Evolutionary conservation across 2,888 invertebrate species (phyloP), one percentile per base, ranked within the genome.

Genomic region (Drosophila picticornis): DNA sequence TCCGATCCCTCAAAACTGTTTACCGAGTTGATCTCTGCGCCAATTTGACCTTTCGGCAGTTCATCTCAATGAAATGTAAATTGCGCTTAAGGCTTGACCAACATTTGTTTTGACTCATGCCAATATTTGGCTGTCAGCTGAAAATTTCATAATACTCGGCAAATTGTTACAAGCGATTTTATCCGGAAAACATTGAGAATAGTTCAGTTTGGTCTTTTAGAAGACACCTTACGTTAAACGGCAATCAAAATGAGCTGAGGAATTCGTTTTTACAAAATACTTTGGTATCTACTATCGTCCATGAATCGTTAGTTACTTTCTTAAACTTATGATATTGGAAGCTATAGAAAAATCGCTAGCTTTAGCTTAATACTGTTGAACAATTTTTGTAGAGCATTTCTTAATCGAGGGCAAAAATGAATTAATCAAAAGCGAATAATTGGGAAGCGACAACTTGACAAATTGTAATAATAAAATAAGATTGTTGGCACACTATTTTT

Each of bases 401-500:
- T 43, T 27, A 63, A 40, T 65, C 16, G 53, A 67, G 36, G 63
- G 75, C 70, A 72, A 52, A 58, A 61, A n/a, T 43, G n/a, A 65
- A 61, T 51, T 67, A 78, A 78, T 78, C 78, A 78, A 78, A 79
- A 66, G 34, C 4, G 52, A 56, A n/a, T 56, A 56, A 66, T 29
- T 34, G 25, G 29, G 50, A 55, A n/a, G 46, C 62, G 46, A 29
- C 46, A 65, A 57, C 32, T 25, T 34, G 36, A 43, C 34, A 62
- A 38, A 38, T 56, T 25, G 27, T 38, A 27, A 57, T 40, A 43
- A 27, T 57, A 69, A 67, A 73, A 72, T 72, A 58, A 74, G 72
- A 75, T 81, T 81, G 80, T 81, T 81, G 81, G 73, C 48, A 87
- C 76, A 79, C 74, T 84, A 87, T 85, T 88, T 85, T 84, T 87